phyloP scores from a whole-genome alignment of 2,888 invertebrate genomes.

The Aleiodes leptofemur region DNA sequence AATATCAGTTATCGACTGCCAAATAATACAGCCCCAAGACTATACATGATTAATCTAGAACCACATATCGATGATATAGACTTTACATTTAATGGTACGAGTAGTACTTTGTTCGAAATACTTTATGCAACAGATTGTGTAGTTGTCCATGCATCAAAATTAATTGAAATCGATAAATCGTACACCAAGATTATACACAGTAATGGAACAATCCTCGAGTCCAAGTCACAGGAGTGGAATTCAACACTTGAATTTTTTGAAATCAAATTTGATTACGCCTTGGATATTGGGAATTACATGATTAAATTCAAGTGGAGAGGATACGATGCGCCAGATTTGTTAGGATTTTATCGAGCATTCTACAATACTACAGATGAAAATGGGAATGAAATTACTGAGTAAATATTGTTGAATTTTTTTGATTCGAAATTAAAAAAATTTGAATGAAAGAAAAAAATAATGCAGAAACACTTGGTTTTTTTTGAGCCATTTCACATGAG shows the following conservation, averaged over 20 bases:
- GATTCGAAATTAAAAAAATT: too few species aligned
- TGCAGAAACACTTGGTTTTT: too few species aligned
- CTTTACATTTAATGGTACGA: slow-evolving; percentile 56
- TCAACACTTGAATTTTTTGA: slow-evolving; percentile 50
- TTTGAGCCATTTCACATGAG: too few species aligned
- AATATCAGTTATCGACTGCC: slow-evolving; percentile 76
- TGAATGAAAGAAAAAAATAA: too few species aligned
- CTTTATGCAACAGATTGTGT: slow-evolving; percentile 44
- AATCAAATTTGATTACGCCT: slow-evolving; percentile 44
- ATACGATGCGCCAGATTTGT: slow-evolving; percentile 77
- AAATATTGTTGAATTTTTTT: slow-evolving; percentile 47
- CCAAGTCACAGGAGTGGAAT: slow-evolving; percentile 48
- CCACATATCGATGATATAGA: slow-evolving; percentile 75
- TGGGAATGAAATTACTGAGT: slow-evolving; percentile 70
- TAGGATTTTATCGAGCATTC: slow-evolving; percentile 82
- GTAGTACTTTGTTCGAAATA: slow-evolving; percentile 53
- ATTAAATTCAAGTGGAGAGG: slow-evolving; percentile 79
- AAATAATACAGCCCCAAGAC: slow-evolving; percentile 75
- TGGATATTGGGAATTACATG: slow-evolving; percentile 76
- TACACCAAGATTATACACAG: slow-evolving; percentile 46
- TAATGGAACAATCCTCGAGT: slow-evolving; percentile 41
- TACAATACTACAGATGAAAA: slow-evolving; percentile 74
- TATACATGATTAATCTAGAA: slow-evolving; percentile 77
- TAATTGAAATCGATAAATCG: slow-evolving; percentile 48
- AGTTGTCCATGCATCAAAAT: slow-evolving; percentile 47